Evolutionary conservation across 2,888 invertebrate species (phyloP).

Genomic region (Copidosoma aretas): DNA sequence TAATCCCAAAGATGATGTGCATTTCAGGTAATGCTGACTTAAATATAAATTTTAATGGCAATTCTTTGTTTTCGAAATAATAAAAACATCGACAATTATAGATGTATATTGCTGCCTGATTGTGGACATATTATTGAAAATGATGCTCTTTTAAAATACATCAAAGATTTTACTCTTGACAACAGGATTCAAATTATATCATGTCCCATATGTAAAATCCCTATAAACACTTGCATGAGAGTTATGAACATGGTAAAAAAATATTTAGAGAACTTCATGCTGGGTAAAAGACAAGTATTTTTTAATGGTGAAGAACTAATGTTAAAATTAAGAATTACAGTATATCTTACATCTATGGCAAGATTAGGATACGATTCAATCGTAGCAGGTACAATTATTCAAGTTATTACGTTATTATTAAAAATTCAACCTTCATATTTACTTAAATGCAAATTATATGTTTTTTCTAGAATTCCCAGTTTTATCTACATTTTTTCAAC

Average conservation of each 20-base stretch:
- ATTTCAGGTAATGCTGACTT: constrained; percentile 6
- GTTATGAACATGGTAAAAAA: constrained; percentile 17
- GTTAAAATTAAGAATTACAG: not conserved
- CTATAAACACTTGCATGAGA: constrained; percentile 17
- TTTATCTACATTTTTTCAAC: not conserved
- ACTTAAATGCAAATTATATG: not conserved
- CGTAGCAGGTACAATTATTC: not conserved
- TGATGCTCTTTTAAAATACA: constrained; percentile 1
- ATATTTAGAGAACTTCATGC: not conserved
- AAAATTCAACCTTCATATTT: not conserved
- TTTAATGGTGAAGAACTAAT: not conserved
- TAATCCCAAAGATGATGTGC: constrained; percentile 10
- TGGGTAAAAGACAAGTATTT: constrained; percentile 4
- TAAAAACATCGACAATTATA: not conserved
- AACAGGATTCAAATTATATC: not conserved
- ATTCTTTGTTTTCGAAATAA: not conserved
- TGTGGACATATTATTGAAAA: constrained; percentile 20
- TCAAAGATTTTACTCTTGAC: not conserved
- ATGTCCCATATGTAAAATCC: constrained; percentile 17
- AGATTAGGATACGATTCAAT: not conserved
- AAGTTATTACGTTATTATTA: not conserved
- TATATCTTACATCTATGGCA: not conserved
- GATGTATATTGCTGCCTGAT: constrained; percentile 21
- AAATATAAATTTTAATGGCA: not conserved
- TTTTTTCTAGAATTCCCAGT: not conserved